These are phyloP conservation scores for Apodemia duryi DNA, from an alignment of 2,888 invertebrate species.

Conservation along the genomic window DNA sequence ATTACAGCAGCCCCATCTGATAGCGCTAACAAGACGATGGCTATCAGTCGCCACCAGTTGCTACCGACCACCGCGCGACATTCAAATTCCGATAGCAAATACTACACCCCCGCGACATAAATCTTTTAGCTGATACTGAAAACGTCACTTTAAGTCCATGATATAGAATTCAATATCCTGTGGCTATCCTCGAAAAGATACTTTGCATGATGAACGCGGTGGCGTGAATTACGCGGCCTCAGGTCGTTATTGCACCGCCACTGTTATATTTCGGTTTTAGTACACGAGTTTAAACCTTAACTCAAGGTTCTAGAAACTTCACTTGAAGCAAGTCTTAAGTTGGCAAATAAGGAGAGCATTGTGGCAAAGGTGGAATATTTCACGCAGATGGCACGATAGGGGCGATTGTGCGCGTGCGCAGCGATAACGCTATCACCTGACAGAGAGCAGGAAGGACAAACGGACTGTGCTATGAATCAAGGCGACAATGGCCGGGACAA, in stretches of 20 bases:
- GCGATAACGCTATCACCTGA: constrained; percentile 57
- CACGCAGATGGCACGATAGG: constrained; percentile 72
- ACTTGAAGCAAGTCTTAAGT: constrained; percentile 18
- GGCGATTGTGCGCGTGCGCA: constrained; percentile 48
- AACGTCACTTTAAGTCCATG: constrained; percentile 13
- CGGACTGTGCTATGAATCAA: constrained; percentile 64
- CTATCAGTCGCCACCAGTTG: constrained; percentile 50
- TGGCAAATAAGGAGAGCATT: constrained; percentile 40
- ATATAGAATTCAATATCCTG: constrained; percentile 34
- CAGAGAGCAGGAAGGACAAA: constrained; percentile 56
- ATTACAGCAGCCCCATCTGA: constrained; percentile 73
- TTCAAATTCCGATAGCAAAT: constrained; percentile 67
- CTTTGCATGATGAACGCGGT: constrained; percentile 73
- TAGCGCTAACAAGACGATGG: constrained; percentile 76
- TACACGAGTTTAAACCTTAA: constrained; percentile 31
- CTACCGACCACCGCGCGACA: constrained; percentile 44
- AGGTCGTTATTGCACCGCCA: constrained; percentile 51
- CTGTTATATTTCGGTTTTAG: constrained; percentile 28
- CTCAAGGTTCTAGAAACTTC: neutral
- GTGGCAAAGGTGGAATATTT: constrained; percentile 63
- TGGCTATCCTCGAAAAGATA: constrained; percentile 35
- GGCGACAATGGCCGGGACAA: constrained; percentile 38
- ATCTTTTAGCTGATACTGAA: constrained; percentile 36
- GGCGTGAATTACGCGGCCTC: constrained; percentile 75
- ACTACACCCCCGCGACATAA: constrained; percentile 56